Percentiles rank a stretch among this genome's conserved stretches.
These are phyloP conservation scores for Phalacrocorax carbo DNA, from an alignment of 2,113 vertebrate genomes.

Conservation along the genomic window DNA sequence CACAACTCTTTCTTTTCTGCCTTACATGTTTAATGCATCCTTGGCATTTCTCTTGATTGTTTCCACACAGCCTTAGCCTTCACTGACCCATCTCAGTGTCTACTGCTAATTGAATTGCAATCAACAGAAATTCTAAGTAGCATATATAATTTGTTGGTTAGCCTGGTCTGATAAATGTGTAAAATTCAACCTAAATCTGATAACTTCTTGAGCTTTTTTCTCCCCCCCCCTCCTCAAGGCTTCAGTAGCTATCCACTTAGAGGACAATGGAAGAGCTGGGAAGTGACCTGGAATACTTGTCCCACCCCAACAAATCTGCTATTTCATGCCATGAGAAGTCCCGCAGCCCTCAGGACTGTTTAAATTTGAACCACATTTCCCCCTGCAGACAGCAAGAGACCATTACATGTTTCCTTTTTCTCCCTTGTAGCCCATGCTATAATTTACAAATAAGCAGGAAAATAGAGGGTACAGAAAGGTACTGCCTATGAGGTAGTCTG, in stretches of 20 bases:
- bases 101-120: background rate
- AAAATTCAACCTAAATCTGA: background rate
- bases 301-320: background rate
- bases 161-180: background rate
- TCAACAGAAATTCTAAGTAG: background rate
- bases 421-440: accelerated
- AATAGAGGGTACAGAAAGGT: background rate
- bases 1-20: background rate
- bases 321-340: background rate
- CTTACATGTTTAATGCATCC: background rate
- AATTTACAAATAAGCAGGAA: background rate
- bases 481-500: background rate
- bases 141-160: background rate
- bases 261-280: background rate
- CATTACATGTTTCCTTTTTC: background rate
- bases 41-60: background rate
- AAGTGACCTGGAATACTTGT: background rate
- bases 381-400: background rate
- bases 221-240: background rate
- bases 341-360: background rate
- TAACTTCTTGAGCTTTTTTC: background rate
- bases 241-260: background rate
- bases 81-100: background rate
- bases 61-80: background rate
- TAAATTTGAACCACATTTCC: background rate